Percentiles rank a stretch among this genome's conserved stretches.
These are phyloP conservation scores for Falco rusticolus DNA, from an alignment of 2,797 vertebrate species.

Conservation along the genomic window DNA sequence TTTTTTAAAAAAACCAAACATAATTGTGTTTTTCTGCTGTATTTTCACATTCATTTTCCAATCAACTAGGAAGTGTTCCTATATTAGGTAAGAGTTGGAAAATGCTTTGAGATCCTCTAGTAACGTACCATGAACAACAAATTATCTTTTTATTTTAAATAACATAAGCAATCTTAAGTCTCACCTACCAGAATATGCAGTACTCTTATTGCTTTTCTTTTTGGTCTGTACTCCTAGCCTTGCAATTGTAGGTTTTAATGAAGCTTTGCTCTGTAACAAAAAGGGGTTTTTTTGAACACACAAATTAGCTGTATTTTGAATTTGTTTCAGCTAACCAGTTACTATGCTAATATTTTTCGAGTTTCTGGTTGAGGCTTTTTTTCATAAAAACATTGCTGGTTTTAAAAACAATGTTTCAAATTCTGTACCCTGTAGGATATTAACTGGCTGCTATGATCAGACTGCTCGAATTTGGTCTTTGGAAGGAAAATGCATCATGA, in stretches of 20 bases:
- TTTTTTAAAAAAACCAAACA: not conserved
- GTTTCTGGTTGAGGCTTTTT: not conserved
- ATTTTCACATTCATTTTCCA: not conserved
- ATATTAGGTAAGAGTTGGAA: not conserved
- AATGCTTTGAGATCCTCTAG: not conserved
- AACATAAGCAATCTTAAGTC: not conserved
- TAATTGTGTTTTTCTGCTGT: not conserved
- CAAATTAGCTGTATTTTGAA: not conserved
- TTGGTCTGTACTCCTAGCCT: not conserved
- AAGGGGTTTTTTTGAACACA: not conserved
- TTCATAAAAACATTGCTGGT: not conserved
- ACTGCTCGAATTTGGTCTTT: slow-evolving; percentile 93
- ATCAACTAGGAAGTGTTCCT: not conserved
- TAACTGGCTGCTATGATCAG: slow-evolving; percentile 95
- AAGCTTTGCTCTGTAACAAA: not conserved
- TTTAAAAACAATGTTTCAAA: not conserved
- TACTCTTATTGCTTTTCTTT: not conserved
- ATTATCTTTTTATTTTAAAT: not conserved
- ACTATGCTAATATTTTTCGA: not conserved
- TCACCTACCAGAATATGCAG: not conserved
- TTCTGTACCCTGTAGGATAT: slow-evolving; percentile 83
- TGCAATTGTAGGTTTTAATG: not conserved
- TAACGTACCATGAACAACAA: not conserved
- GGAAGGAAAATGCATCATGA: slow-evolving; percentile 90
- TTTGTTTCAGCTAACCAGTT: not conserved